These are phyloP conservation scores for Embidobia sp. DNA, from an alignment of 2,888 invertebrate species.

Conservation along the genomic window DNA sequence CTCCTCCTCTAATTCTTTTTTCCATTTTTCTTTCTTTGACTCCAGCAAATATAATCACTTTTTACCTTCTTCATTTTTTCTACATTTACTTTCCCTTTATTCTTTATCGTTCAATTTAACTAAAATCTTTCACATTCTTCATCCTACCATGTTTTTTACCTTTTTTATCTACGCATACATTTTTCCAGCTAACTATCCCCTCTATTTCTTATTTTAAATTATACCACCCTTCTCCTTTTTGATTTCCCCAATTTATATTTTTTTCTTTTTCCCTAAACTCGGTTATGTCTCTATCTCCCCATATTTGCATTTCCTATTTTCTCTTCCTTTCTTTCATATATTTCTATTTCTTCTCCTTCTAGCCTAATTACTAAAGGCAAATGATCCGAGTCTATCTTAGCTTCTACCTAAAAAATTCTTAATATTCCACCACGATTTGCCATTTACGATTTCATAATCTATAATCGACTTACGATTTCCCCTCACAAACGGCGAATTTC, in stretches of 20 bases:
- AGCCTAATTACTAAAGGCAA: background rate
- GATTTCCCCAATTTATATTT: background rate
- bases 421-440: background rate
- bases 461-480: constrained; percentile 6
- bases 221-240: background rate
- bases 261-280: background rate
- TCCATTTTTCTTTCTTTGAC: background rate
- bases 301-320: background rate
- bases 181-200: background rate
- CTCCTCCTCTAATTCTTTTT: background rate
- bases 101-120: background rate
- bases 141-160: background rate
- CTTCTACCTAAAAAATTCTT: constrained; percentile 1
- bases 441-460: constrained; percentile 3
- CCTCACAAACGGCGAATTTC: constrained; percentile 8
- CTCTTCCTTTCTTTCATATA: background rate
- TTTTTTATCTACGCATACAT: background rate
- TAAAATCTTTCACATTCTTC: constrained; percentile 16
- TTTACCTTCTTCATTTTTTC: constrained; percentile 1
- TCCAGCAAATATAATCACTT: background rate
- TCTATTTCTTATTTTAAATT: background rate
- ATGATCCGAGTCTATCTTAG: constrained; percentile 12
- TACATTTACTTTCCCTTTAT: background rate
- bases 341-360: background rate
- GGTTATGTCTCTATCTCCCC: background rate